Percentiles rank a stretch among this genome's conserved stretches.
phyloP scores from a whole-genome alignment of 2,888 invertebrate species.

The Apamea anceps region DNA sequence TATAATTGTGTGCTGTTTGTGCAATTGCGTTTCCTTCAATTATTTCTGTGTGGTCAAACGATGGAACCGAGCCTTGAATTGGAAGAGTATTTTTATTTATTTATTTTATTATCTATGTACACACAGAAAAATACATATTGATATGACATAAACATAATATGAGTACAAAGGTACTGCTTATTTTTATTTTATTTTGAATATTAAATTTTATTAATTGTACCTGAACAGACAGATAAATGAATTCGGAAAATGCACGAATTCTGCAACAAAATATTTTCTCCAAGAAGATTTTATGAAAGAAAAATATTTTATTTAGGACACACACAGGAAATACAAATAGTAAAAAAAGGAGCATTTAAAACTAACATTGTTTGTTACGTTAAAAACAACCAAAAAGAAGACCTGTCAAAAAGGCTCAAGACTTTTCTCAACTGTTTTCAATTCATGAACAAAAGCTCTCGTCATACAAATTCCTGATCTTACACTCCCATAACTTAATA shows the following conservation, averaged over 20 bases:
- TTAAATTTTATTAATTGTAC: background rate
- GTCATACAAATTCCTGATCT: background rate
- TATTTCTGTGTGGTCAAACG: slow-evolving; percentile 44
- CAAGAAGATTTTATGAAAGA: background rate
- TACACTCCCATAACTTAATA: slow-evolving; percentile 5
- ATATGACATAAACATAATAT: too few species aligned
- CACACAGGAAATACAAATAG: background rate
- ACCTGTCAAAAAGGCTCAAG: too few species aligned
- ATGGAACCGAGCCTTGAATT: slow-evolving; percentile 29
- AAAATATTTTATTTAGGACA: background rate
- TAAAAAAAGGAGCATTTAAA: too few species aligned
- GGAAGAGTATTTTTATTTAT: background rate
- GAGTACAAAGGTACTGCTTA: too few species aligned
- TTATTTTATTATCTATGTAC: too few species aligned
- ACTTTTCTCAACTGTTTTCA: background rate
- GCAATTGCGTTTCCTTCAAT: slow-evolving; percentile 58
- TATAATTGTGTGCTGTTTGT: slow-evolving; percentile 42
- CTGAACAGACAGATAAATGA: background rate
- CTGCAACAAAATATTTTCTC: background rate
- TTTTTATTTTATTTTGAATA: background rate
- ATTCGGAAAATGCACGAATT: background rate
- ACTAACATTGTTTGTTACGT: too few species aligned
- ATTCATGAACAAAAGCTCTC: slow-evolving; percentile 3
- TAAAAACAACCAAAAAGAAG: too few species aligned
- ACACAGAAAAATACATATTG: too few species aligned